These are phyloP conservation scores for Ladona fulva DNA, from an alignment of 1,140 invertebrate species.

Conservation along the genomic window DNA sequence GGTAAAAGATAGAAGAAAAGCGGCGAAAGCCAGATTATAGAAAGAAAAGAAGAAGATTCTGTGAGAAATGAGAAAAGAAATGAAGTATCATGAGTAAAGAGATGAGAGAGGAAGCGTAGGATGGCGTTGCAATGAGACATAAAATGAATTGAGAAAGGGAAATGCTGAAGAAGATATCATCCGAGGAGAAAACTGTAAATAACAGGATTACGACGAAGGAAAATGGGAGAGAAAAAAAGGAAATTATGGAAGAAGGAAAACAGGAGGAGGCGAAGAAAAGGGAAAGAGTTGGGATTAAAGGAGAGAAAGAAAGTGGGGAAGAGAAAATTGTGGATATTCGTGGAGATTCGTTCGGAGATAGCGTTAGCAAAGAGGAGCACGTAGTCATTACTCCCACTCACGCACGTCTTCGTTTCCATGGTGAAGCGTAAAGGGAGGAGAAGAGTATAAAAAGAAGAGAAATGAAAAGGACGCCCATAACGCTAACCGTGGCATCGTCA, in stretches of 20 bases:
- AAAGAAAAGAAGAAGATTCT: background rate
- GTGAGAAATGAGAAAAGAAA: too few species aligned
- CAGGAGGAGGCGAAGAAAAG: background rate
- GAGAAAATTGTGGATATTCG: background rate
- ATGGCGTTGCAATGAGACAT: background rate
- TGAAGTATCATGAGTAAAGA: background rate
- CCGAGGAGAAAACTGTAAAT: background rate
- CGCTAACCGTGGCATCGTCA: too few species aligned
- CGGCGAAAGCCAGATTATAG: too few species aligned
- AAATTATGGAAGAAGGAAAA: background rate
- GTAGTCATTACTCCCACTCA: slow-evolving; percentile 1
- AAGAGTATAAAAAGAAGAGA: background rate
- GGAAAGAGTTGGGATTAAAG: background rate
- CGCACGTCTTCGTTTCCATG: background rate
- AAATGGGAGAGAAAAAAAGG: background rate
- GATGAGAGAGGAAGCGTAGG: background rate
- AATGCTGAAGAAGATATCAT: background rate
- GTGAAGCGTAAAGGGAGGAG: background rate
- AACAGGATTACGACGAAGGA: too few species aligned
- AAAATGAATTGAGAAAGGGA: background rate
- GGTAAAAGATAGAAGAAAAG: too few species aligned
- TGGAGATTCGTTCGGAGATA: background rate
- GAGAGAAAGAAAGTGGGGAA: background rate
- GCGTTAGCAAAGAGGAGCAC: background rate
- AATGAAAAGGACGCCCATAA: background rate